A percentile compares a stretch with the other conserved stretches of the same genome.
Evolutionary conservation across 2,888 invertebrate genomes (phyloP).

Genomic region (Athalia rosae): DNA sequence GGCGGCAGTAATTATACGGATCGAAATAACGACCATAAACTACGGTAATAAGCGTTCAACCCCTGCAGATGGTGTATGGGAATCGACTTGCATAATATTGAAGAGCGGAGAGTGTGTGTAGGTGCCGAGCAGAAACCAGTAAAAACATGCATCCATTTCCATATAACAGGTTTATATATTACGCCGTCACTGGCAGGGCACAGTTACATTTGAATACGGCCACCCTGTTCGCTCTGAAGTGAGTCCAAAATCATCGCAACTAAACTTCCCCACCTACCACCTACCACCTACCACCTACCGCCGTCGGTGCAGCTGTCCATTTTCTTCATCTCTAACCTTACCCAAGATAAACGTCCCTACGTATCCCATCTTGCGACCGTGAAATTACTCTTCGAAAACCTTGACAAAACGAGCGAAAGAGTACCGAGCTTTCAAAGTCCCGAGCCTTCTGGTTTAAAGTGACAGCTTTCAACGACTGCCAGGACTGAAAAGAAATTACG

Average conservation of each 20-base stretch:
- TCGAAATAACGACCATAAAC: slow-evolving; percentile 40
- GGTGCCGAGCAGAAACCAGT: slow-evolving; percentile 58
- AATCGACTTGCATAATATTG: slow-evolving; percentile 44
- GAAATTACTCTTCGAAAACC: too few species aligned
- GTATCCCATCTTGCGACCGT: too few species aligned
- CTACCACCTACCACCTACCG: too few species aligned
- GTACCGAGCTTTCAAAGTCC: too few species aligned
- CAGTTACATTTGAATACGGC: slow-evolving; percentile 72
- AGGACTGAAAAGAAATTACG: too few species aligned
- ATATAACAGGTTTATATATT: slow-evolving; percentile 73
- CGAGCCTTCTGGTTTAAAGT: too few species aligned
- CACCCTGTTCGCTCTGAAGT: slow-evolving; percentile 25
- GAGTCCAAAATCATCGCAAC: slow-evolving; percentile 35
- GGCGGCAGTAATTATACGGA: slow-evolving; percentile 23
- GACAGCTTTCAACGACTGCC: too few species aligned
- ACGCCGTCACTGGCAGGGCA: slow-evolving; percentile 71
- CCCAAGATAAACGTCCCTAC: not conserved
- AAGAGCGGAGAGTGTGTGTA: slow-evolving; percentile 24
- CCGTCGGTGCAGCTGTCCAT: not conserved
- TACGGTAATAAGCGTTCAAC: slow-evolving; percentile 26
- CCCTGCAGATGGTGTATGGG: slow-evolving; percentile 44
- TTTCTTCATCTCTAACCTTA: not conserved
- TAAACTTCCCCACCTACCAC: not conserved
- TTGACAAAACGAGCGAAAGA: too few species aligned
- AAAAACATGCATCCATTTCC: slow-evolving; percentile 73